Conservation (phyloP, 2,888 invertebrate species). For the Campoplex capitator region DNA sequence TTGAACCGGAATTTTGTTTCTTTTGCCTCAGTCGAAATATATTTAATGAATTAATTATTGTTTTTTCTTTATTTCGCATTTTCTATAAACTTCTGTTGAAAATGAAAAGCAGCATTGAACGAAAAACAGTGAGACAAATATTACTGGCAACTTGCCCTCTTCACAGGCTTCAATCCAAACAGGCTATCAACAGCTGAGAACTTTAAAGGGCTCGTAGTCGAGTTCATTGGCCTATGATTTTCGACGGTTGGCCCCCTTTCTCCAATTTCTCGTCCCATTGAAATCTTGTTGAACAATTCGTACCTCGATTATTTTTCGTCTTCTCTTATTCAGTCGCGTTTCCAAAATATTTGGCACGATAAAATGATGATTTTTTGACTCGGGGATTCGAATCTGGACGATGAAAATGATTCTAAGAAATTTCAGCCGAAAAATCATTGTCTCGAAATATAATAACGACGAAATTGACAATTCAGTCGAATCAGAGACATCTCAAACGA, state of each 20-base stretch:
- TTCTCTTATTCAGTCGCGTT: background rate
- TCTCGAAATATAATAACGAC: too few species aligned
- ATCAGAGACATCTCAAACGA: background rate
- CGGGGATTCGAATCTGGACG: background rate
- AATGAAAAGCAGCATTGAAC: background rate
- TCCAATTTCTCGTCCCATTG: background rate
- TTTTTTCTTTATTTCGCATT: background rate
- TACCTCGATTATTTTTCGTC: background rate
- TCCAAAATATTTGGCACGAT: background rate
- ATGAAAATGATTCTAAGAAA: too few species aligned
- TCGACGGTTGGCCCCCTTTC: background rate
- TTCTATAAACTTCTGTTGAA: too few species aligned
- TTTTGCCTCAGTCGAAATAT: too few species aligned
- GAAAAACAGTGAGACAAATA: background rate
- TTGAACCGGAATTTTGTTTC: background rate
- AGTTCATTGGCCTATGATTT: conserved; percentile 28
- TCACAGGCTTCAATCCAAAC: background rate
- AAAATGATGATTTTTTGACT: background rate
- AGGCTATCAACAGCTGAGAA: background rate
- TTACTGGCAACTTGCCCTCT: background rate
- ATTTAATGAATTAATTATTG: too few species aligned
- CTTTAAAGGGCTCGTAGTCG: conserved; percentile 1
- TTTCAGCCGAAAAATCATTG: too few species aligned
- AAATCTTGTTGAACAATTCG: background rate
- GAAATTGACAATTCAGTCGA: too few species aligned